A percentile compares a stretch with the other conserved stretches of the same genome.
These are phyloP conservation scores for Microtus oregoni DNA, from an alignment of 2,113 vertebrate genomes.

Conservation along the genomic window DNA sequence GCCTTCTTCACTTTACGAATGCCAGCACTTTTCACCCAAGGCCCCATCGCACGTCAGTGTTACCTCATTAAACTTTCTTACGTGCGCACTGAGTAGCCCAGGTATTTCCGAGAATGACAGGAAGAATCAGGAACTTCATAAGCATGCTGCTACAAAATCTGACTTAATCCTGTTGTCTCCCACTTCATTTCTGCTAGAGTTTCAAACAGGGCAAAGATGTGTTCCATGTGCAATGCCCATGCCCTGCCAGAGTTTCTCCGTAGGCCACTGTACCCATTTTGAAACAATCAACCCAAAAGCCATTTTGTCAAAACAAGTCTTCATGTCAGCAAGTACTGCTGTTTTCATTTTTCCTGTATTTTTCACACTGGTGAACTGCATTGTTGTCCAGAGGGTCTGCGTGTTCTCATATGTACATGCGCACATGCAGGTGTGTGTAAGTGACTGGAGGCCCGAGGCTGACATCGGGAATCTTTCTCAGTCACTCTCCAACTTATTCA, in stretches of 20 bases:
- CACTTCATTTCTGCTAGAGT: constrained; percentile 2
- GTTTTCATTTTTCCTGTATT: neutral
- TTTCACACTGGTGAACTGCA: neutral
- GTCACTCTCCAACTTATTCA: neutral
- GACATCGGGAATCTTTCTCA: neutral
- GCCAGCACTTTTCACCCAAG: neutral
- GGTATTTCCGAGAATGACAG: constrained; percentile 1
- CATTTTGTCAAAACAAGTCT: neutral
- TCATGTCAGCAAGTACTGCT: neutral
- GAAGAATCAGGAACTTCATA: constrained; percentile 16
- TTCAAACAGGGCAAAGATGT: constrained; percentile 11
- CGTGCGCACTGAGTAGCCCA: neutral
- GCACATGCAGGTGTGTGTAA: neutral
- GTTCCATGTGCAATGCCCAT: neutral
- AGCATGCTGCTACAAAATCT: neutral
- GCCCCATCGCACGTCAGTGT: neutral
- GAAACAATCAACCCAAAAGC: neutral
- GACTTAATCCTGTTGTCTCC: neutral
- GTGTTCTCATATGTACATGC: neutral
- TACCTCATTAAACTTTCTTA: neutral
- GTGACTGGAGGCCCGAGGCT: too few relatives aligned
- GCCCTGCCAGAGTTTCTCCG: neutral
- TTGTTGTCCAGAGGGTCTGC: neutral
- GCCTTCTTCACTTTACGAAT: neutral
- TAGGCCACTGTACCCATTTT: neutral